phyloP scores from a whole-genome alignment of 2,888 invertebrate species.

The Plebejus melissa region DNA sequence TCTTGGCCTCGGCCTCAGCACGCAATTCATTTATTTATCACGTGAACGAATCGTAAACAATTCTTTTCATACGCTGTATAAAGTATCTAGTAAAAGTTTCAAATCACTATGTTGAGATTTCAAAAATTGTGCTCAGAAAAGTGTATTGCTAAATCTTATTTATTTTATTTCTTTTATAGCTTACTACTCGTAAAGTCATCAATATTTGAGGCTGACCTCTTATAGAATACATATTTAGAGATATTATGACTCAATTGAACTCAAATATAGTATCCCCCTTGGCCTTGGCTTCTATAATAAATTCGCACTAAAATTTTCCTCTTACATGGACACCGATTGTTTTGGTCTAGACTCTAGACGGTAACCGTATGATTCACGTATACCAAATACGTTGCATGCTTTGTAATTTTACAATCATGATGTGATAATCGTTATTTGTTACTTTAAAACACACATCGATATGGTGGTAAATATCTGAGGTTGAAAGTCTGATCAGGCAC shows the following conservation, averaged over 20 bases:
- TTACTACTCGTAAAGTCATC: not conserved
- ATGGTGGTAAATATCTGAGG: too few relatives aligned
- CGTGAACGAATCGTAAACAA: slow-evolving; percentile 31
- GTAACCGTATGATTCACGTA: slow-evolving; percentile 16
- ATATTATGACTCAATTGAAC: not conserved
- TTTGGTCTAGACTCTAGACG: slow-evolving; percentile 1
- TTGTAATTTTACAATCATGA: slow-evolving; percentile 5
- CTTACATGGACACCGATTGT: slow-evolving; percentile 33
- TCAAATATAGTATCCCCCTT: not conserved
- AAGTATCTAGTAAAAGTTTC: not conserved
- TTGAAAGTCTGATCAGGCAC: too few relatives aligned
- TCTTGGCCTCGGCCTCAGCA: slow-evolving; percentile 64
- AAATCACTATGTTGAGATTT: not conserved
- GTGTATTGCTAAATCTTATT: not conserved
- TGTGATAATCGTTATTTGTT: not conserved
- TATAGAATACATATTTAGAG: not conserved
- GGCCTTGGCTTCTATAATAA: slow-evolving; percentile 29
- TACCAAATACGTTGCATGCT: slow-evolving; percentile 4
- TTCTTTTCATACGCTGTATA: not conserved
- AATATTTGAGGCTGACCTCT: not conserved
- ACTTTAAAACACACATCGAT: not conserved
- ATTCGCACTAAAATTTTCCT: slow-evolving; percentile 34
- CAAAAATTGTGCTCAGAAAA: not conserved
- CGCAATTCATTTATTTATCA: slow-evolving; percentile 43
- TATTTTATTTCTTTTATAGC: too few relatives aligned